Evolutionary conservation across 2,113 vertebrate genomes (phyloP).

Genomic region (Poecilia latipinna): DNA sequence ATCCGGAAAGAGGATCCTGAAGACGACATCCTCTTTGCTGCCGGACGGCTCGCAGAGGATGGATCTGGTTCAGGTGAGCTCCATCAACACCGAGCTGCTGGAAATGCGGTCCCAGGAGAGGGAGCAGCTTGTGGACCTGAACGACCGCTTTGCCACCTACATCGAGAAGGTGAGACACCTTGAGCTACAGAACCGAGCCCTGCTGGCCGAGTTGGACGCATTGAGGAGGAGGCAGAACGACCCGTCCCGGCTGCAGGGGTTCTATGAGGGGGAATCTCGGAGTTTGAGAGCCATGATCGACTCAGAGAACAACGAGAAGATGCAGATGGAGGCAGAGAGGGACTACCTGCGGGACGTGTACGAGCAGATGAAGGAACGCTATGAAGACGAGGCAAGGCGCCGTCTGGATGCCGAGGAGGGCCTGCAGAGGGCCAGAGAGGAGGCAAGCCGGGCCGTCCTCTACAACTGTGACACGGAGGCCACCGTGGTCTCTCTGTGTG

Average conservation of each 20-base stretch:
- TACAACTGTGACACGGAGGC: slow-evolving; percentile 77
- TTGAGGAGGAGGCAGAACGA: slow-evolving; percentile 72
- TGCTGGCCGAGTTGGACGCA: slow-evolving; percentile 77
- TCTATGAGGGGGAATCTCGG: slow-evolving; percentile 80
- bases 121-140: slow-evolving; percentile 83
- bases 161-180: slow-evolving; percentile 84
- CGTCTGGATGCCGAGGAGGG: slow-evolving; percentile 74
- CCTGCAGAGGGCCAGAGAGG: slow-evolving; percentile 74
- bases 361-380: slow-evolving; percentile 76
- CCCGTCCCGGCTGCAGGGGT: slow-evolving; percentile 77
- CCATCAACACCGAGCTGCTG: slow-evolving; percentile 81
- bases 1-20: slow-evolving; percentile 61
- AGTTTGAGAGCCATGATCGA: slow-evolving; percentile 80
- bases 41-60: slow-evolving; percentile 57
- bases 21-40: slow-evolving; percentile 51
- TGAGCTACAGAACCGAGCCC: slow-evolving; percentile 83
- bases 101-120: slow-evolving; percentile 81
- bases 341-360: slow-evolving; percentile 71
- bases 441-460: slow-evolving; percentile 71
- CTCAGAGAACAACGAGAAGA: slow-evolving; percentile 77
- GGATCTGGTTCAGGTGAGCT: slow-evolving; percentile 77
- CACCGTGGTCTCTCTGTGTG: slow-evolving; percentile 78
- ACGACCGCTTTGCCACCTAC: slow-evolving; percentile 86
- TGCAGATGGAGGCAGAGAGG: slow-evolving; percentile 76
- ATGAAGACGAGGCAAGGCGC: slow-evolving; percentile 72